These are phyloP conservation scores for Thunnus thynnus DNA, from an alignment of 2,113 vertebrate genomes.

Conservation along the genomic window DNA sequence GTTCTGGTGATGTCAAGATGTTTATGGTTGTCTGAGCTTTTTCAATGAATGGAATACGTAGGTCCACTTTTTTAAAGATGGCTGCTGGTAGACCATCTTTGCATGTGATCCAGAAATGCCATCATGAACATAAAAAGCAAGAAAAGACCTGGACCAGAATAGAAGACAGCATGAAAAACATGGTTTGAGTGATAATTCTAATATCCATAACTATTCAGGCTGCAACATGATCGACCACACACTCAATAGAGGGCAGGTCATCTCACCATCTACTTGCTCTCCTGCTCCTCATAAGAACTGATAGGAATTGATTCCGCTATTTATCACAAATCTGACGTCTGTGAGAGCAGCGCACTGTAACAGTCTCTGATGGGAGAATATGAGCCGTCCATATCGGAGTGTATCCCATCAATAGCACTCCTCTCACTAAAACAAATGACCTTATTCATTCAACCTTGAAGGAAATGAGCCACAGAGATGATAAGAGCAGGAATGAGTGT, in stretches of 20 bases:
- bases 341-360: background rate
- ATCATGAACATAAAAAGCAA: no score
- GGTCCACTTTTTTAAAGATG: no score
- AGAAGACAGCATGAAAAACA: background rate
- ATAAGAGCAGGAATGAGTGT: conserved; percentile 16
- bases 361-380: conserved; percentile 20
- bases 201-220: conserved; percentile 19
- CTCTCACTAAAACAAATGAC: conserved; percentile 29
- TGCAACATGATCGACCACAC: conserved; percentile 9
- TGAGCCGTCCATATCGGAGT: conserved; percentile 20
- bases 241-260: conserved; percentile 32
- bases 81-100: no score
- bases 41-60: no score
- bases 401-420: conserved; percentile 15
- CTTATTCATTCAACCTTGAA: conserved; percentile 48
- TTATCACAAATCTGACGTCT: conserved; percentile 47
- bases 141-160: no score
- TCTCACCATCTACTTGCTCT: conserved; percentile 8
- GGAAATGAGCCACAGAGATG: conserved; percentile 38
- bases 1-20: no score
- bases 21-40: no score
- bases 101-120: no score
- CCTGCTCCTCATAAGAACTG: conserved; percentile 34
- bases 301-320: conserved; percentile 46
- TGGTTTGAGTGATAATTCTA: conserved; percentile 30